A percentile compares a stretch with the other conserved stretches of the same genome.
Evolutionary conservation across 2,888 invertebrate genomes (phyloP).

Genomic region (Pollenia amentaria): DNA sequence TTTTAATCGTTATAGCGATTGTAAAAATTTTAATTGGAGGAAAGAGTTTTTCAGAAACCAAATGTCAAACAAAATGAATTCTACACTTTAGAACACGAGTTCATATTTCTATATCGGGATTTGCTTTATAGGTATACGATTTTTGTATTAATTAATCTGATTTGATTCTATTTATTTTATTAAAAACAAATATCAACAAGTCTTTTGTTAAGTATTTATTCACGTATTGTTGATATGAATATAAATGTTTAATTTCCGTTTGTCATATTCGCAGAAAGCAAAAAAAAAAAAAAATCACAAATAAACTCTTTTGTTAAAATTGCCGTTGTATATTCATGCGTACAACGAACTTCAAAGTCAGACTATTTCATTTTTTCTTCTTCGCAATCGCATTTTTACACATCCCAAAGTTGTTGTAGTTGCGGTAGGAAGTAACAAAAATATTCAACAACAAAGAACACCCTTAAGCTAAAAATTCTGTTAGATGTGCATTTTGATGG

Average conservation of each 20-base stretch:
- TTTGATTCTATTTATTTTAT: background rate
- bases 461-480: background rate
- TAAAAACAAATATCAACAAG: slow-evolving; percentile 4
- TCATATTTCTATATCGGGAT: background rate
- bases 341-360: slow-evolving; percentile 35
- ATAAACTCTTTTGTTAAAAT: too few species aligned
- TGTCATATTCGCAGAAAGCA: slow-evolving; percentile 17
- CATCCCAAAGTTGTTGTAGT: background rate
- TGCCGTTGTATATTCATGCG: background rate
- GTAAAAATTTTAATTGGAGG: too few species aligned
- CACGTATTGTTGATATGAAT: slow-evolving; percentile 62
- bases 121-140: background rate
- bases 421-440: slow-evolving; percentile 4
- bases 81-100: too few species aligned
- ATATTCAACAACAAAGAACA: background rate
- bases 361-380: background rate
- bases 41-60: too few species aligned
- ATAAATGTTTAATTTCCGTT: slow-evolving; percentile 69
- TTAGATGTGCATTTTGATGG: slow-evolving; percentile 2
- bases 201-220: slow-evolving; percentile 33
- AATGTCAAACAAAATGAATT: too few species aligned
- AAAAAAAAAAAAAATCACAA: background rate
- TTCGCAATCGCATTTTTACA: background rate
- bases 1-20: too few species aligned
- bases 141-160: background rate